Conservation (phyloP, 2,888 invertebrate genomes). For the Celastrina argiolus region DNA sequence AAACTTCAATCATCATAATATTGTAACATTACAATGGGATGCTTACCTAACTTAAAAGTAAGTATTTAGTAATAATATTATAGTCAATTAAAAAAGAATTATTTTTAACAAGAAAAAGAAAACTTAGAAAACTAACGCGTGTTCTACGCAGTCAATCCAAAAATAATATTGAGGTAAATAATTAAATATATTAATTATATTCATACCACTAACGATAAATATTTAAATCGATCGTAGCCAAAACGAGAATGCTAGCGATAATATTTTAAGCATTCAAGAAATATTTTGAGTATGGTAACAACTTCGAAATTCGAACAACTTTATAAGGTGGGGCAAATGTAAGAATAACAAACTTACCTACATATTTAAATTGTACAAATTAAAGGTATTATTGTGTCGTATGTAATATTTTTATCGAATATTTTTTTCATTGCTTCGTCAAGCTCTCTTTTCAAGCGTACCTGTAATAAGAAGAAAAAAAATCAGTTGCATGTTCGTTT, state of each 20-base stretch:
- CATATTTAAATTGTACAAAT: constrained; percentile 55
- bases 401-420: constrained; percentile 44
- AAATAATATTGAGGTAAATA: constrained; percentile 24
- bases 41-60: constrained; percentile 68
- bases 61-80: constrained; percentile 23
- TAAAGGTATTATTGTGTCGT: constrained; percentile 50
- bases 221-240: not conserved
- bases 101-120: constrained; percentile 21
- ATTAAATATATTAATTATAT: constrained; percentile 20
- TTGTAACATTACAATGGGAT: constrained; percentile 57
- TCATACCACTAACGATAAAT: constrained; percentile 5
- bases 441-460: constrained; percentile 62
- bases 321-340: constrained; percentile 46
- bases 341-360: constrained; percentile 43
- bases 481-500: constrained; percentile 22
- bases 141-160: constrained; percentile 19
- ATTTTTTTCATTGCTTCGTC: constrained; percentile 47
- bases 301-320: constrained; percentile 32
- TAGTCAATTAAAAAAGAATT: constrained; percentile 20
- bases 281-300: constrained; percentile 31
- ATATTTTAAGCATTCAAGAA: not conserved
- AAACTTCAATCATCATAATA: constrained; percentile 44
- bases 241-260: constrained; percentile 12
- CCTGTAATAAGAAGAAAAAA: constrained; percentile 47
- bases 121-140: constrained; percentile 23